Conservation (phyloP, 2,113 vertebrate genomes). For the Gymnarchus niloticus region DNA sequence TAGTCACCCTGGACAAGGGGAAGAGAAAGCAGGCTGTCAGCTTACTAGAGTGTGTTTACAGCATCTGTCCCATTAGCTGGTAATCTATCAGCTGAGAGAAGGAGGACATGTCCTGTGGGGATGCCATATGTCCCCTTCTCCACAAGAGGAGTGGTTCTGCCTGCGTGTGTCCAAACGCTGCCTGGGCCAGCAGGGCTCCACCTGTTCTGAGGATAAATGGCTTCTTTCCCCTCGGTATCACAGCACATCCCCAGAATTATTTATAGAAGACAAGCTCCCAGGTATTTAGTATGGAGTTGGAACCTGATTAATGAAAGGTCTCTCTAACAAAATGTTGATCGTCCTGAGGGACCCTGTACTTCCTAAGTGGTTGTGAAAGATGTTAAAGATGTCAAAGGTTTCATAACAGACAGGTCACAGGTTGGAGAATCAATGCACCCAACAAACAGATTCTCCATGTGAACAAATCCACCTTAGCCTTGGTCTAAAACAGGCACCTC, state of each 20-base stretch:
- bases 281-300: neutral
- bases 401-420: neutral
- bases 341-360: neutral
- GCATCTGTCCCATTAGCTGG: too few species aligned
- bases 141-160: neutral
- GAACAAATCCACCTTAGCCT: neutral
- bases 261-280: neutral
- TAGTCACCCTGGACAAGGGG: too few species aligned
- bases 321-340: neutral
- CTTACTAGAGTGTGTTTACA: neutral
- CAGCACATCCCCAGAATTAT: neutral
- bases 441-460: neutral
- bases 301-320: neutral
- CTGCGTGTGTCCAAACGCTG: neutral
- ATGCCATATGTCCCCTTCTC: neutral
- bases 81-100: conserved; percentile 3
- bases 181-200: neutral
- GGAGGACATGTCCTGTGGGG: neutral
- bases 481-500: neutral
- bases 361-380: neutral
- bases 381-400: too few species aligned
- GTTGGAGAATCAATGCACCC: neutral
- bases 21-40: neutral
- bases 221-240: neutral
- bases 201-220: neutral